Evolutionary conservation across 2,888 invertebrate genomes (phyloP).

Genomic region (Villa cingulata): DNA sequence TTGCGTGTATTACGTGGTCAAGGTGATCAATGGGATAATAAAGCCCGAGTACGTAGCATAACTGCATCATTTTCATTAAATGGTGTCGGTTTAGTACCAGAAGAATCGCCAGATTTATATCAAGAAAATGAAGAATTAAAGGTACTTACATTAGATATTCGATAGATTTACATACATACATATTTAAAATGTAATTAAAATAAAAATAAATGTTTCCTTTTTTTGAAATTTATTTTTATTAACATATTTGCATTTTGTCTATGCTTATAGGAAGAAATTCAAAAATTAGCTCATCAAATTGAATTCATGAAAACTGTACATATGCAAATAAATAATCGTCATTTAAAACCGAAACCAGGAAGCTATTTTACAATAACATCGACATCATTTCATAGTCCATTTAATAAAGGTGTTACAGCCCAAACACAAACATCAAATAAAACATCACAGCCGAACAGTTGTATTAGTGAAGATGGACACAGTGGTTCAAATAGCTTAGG

Average conservation of each 20-base stretch:
- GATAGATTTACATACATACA: no score
- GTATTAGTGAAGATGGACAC: conserved; percentile 22
- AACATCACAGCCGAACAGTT: conserved; percentile 17
- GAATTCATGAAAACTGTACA: conserved; percentile 90
- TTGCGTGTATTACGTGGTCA: conserved; percentile 69
- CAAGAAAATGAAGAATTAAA: conserved; percentile 86
- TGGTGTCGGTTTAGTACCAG: conserved; percentile 71
- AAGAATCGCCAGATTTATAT: conserved; percentile 72
- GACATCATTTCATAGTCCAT: conserved; percentile 38
- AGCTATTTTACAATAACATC: conserved; percentile 60
- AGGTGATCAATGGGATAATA: conserved; percentile 81
- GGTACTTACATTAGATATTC: conserved; percentile 36
- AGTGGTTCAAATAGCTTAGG: conserved; percentile 23
- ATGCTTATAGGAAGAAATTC: conserved; percentile 63
- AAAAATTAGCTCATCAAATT: conserved; percentile 80
- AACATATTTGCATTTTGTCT: not conserved
- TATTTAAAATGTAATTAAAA: no score
- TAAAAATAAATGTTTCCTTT: not conserved
- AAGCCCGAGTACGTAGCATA: conserved; percentile 67
- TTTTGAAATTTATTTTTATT: not conserved
- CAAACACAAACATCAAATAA: conserved; percentile 28
- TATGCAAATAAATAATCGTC: conserved; percentile 85
- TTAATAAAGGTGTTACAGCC: conserved; percentile 23
- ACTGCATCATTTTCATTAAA: conserved; percentile 76
- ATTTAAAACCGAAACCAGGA: conserved; percentile 69